These are phyloP conservation scores for Allophyes oxyacanthae DNA, from an alignment of 2,888 invertebrate genomes.

Conservation along the genomic window DNA sequence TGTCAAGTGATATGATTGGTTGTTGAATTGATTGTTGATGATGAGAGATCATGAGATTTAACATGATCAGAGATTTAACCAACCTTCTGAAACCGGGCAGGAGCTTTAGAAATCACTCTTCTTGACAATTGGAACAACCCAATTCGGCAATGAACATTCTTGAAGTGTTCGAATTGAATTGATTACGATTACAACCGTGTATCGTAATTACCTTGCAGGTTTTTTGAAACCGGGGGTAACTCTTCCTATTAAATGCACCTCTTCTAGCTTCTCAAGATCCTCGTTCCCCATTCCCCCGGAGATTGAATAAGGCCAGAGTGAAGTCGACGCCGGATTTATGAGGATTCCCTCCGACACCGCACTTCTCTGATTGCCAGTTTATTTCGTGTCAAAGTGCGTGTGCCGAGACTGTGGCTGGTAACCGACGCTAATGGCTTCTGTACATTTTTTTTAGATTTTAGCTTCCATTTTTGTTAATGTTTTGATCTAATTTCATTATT, in stretches of 20 bases:
- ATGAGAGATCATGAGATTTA: too few species aligned
- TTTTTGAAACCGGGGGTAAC: too few species aligned
- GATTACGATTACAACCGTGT: too few species aligned
- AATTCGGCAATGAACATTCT: too few species aligned
- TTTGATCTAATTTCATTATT: neutral
- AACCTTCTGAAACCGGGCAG: too few species aligned
- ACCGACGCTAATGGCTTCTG: constrained; percentile 32
- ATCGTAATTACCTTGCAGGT: too few species aligned
- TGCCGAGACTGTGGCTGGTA: constrained; percentile 51
- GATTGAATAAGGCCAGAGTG: constrained; percentile 85
- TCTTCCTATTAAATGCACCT: neutral
- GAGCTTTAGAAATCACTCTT: too few species aligned
- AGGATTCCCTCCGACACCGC: constrained; percentile 83
- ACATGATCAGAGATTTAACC: too few species aligned
- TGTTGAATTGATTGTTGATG: too few species aligned
- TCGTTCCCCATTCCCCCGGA: constrained; percentile 70
- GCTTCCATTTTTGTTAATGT: constrained; percentile 1
- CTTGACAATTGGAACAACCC: too few species aligned
- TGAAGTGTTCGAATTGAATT: too few species aligned
- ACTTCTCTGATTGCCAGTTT: constrained; percentile 86
- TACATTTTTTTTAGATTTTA: constrained; percentile 39
- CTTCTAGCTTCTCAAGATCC: constrained; percentile 60
- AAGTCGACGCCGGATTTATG: constrained; percentile 85
- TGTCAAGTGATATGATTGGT: too few species aligned
- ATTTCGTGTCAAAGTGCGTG: constrained; percentile 84